Percentiles rank a stretch among this genome's conserved stretches.
These are phyloP conservation scores for Ceratitis capitata DNA, from an alignment of 1,140 invertebrate genomes.

Conservation along the genomic window DNA sequence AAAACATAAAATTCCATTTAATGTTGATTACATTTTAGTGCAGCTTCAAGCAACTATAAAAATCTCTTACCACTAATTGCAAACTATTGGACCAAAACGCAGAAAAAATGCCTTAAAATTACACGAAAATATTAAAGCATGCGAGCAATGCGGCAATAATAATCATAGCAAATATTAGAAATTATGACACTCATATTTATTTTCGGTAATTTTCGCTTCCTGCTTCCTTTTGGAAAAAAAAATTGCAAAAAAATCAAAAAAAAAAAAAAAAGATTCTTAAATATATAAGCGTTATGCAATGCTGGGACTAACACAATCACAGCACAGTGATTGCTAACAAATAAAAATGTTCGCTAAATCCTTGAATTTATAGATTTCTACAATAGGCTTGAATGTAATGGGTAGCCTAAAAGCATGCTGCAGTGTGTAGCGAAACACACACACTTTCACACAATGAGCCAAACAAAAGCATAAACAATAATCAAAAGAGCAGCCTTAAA, in stretches of 20 bases:
- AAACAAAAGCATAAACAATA: background rate
- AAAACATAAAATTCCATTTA: constrained; percentile 31
- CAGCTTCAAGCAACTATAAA: background rate
- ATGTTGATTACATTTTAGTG: background rate
- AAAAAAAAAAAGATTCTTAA: background rate
- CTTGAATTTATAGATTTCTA: constrained; percentile 32
- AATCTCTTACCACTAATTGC: background rate
- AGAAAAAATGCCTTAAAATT: too few species aligned
- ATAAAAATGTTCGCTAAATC: constrained; percentile 29
- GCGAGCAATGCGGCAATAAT: background rate
- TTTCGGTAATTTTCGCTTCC: constrained; percentile 13
- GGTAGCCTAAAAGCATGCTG: background rate
- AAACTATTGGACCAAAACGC: constrained; percentile 4
- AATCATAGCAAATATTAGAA: constrained; percentile 32
- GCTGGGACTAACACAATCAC: background rate
- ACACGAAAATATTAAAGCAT: too few species aligned
- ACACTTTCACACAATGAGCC: background rate
- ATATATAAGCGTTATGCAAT: background rate
- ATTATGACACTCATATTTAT: constrained; percentile 34
- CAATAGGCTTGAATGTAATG: constrained; percentile 23
- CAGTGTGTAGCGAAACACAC: background rate
- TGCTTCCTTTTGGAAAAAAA: background rate
- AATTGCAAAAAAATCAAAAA: background rate
- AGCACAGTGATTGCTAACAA: constrained; percentile 24
- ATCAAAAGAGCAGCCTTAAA: background rate